Conservation (phyloP, 2,113 vertebrate species). For the Pyrgilauda ruficollis region DNA sequence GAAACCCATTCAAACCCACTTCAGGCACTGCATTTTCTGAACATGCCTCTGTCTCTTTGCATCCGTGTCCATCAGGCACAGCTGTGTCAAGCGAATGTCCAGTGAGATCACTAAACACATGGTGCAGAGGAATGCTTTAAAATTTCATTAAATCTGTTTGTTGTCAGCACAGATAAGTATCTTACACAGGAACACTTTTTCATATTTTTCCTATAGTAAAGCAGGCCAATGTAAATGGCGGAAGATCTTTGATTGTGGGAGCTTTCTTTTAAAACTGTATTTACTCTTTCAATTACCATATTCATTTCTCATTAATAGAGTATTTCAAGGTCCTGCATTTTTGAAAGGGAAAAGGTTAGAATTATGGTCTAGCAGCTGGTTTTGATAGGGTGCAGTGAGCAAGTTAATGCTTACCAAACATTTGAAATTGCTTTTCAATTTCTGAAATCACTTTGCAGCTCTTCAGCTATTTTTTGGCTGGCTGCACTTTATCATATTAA, state of each 20-base stretch:
- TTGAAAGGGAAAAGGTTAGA: slow-evolving; percentile 48
- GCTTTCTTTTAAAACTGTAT: slow-evolving; percentile 33
- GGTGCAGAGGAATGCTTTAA: not conserved
- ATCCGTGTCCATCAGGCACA: not conserved
- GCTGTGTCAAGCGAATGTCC: not conserved
- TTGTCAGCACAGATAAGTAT: not conserved
- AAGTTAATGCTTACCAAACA: slow-evolving; percentile 24
- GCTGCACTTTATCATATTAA: slow-evolving; percentile 62
- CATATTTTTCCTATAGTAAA: not conserved
- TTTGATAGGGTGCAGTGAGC: not conserved
- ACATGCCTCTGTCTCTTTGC: rapidly evolving
- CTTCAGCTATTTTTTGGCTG: slow-evolving; percentile 56
- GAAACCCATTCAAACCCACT: not conserved
- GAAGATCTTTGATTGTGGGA: not conserved
- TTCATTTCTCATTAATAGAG: slow-evolving; percentile 40
- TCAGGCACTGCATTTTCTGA: not conserved
- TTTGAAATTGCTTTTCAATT: slow-evolving; percentile 32
- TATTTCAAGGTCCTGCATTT: slow-evolving; percentile 26
- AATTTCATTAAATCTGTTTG: not conserved
- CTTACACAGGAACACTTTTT: not conserved
- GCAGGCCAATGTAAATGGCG: not conserved
- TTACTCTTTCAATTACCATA: slow-evolving; percentile 44
- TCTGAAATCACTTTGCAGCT: slow-evolving; percentile 24
- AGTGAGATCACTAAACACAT: not conserved
- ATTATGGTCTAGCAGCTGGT: slow-evolving; percentile 51